Conservation (phyloP, 2,113 vertebrate species). For the Megaceryle maxima region DNA sequence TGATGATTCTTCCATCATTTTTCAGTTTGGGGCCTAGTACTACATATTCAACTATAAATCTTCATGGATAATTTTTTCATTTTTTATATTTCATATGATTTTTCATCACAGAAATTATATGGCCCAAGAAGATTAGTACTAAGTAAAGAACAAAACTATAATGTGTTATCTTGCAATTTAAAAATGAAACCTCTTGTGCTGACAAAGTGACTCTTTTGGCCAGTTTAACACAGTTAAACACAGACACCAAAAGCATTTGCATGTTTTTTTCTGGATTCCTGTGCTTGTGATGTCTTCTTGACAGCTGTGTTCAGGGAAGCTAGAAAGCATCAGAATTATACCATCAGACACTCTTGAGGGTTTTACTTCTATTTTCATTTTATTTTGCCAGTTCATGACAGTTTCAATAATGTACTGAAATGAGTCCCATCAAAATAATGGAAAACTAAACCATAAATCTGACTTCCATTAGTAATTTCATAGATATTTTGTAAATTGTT, state of each 20-base stretch:
- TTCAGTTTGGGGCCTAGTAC: rapidly evolving
- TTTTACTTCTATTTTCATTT: constrained; percentile 22
- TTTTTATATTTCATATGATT: not conserved
- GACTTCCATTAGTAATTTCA: not conserved
- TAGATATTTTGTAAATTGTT: not conserved
- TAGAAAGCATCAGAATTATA: constrained; percentile 10
- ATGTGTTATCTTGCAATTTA: not conserved
- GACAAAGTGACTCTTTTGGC: not conserved
- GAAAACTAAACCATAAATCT: not conserved
- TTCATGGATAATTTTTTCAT: not conserved
- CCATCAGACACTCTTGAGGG: not conserved
- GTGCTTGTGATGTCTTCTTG: not conserved
- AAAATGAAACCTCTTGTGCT: not conserved
- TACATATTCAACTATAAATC: not conserved
- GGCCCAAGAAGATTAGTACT: not conserved
- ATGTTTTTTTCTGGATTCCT: not conserved
- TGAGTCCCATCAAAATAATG: not conserved
- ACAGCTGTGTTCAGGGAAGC: constrained; percentile 6
- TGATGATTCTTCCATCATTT: not conserved
- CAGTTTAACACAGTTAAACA: not conserved
- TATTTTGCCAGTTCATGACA: constrained; percentile 7
- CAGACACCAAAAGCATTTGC: not conserved
- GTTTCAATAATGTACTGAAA: constrained; percentile 22
- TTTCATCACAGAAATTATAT: not conserved
- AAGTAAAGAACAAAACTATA: not conserved